Conservation (phyloP, 2,888 invertebrate genomes). For the Hydraecia micacea region DNA sequence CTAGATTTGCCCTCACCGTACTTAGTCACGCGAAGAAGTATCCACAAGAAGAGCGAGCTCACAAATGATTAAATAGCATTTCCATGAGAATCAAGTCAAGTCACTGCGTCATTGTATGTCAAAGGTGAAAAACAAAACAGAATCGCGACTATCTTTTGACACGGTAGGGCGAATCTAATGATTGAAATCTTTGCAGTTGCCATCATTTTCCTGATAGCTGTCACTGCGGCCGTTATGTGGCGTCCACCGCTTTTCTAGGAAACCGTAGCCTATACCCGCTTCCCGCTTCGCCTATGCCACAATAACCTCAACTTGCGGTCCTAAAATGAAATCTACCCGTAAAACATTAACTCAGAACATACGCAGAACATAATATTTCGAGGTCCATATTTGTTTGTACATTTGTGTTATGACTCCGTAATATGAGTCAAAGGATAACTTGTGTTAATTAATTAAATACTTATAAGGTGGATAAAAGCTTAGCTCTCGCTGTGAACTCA, state of each 20-base stretch:
- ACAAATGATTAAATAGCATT: too few species aligned
- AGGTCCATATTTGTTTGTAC: constrained; percentile 67
- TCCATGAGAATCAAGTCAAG: too few species aligned
- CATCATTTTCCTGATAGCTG: too few species aligned
- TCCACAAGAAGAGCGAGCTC: too few species aligned
- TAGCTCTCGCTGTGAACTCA: neutral
- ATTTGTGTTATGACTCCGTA: constrained; percentile 54
- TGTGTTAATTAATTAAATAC: constrained; percentile 46
- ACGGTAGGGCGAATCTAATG: too few species aligned
- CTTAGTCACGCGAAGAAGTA: too few species aligned
- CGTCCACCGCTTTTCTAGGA: neutral
- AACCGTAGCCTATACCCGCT: neutral
- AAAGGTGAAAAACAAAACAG: too few species aligned
- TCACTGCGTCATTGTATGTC: too few species aligned
- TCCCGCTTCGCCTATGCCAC: constrained; percentile 27
- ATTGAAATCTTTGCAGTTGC: too few species aligned
- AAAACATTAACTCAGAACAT: constrained; percentile 68
- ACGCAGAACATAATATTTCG: constrained; percentile 70
- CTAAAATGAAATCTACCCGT: constrained; percentile 71
- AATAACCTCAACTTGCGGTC: constrained; percentile 51
- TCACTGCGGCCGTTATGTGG: too few species aligned
- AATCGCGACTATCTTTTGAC: too few species aligned
- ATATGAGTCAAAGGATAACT: constrained; percentile 35
- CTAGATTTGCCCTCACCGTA: too few species aligned
- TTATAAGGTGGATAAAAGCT: constrained; percentile 33